Percentiles rank a stretch among this genome's conserved stretches.
Evolutionary conservation across 2,113 vertebrate genomes (phyloP).

Genomic region (Callionymus lyra): DNA sequence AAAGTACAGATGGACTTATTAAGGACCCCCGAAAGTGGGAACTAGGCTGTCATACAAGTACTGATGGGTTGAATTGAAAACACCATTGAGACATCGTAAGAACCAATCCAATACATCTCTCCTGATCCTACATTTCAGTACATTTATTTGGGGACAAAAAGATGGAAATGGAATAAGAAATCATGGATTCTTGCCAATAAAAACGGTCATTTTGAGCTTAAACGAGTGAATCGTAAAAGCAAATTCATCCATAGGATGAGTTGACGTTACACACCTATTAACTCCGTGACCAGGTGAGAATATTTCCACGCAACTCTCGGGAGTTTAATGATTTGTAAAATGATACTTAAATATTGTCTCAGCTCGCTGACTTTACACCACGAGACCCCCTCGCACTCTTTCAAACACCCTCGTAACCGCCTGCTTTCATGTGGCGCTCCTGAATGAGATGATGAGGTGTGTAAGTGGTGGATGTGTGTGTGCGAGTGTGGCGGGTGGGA

Average conservation of each 20-base stretch:
- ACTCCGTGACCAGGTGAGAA: neutral
- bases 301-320: neutral
- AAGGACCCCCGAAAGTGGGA: slow-evolving; percentile 44
- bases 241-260: no score
- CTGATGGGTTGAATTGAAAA: no score
- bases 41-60: slow-evolving; percentile 1
- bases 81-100: no score
- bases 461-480: slow-evolving; percentile 21
- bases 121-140: no score
- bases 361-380: slow-evolving; percentile 19
- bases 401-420: slow-evolving; percentile 26
- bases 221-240: no score
- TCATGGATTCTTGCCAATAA: no score
- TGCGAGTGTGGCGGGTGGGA: slow-evolving; percentile 19
- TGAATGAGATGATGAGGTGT: slow-evolving; percentile 42
- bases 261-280: slow-evolving; percentile 1
- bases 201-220: no score
- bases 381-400: slow-evolving; percentile 10
- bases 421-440: slow-evolving; percentile 47
- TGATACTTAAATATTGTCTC: slow-evolving; percentile 30
- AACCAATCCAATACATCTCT: no score
- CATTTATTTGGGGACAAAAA: no score
- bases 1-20: slow-evolving; percentile 56
- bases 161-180: no score
- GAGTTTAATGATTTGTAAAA: slow-evolving; percentile 38